Conservation (phyloP, 1,140 invertebrate genomes). For the Sycobia sp. region DNA sequence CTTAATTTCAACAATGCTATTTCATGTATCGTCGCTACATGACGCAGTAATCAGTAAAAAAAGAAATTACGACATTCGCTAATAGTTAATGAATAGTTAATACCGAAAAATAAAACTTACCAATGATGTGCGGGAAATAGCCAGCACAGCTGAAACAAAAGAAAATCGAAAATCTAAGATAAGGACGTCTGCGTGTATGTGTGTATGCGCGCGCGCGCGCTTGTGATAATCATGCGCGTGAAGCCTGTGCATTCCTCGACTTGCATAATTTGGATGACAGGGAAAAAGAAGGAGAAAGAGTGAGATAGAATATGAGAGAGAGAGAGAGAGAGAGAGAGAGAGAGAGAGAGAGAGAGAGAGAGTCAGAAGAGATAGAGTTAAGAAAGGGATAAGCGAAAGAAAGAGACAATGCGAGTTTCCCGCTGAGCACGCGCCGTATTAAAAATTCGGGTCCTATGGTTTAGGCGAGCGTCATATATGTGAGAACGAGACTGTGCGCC, state of each 20-base stretch:
- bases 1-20: no score
- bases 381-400: background rate
- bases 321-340: no score
- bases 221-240: no score
- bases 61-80: no score
- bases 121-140: conserved; percentile 50
- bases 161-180: conserved; percentile 27
- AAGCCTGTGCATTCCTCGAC: background rate
- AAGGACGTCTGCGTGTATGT: background rate
- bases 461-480: background rate
- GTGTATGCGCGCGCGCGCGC: no score
- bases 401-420: background rate
- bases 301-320: no score
- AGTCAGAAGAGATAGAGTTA: no score
- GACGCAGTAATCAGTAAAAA: no score
- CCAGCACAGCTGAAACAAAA: conserved; percentile 57
- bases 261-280: no score
- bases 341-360: background rate
- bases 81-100: no score
- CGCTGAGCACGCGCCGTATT: background rate
- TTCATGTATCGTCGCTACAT: no score
- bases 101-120: conserved; percentile 46
- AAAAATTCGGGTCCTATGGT: conserved; percentile 12
- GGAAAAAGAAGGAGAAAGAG: no score
- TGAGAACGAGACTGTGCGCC: background rate